These are phyloP conservation scores for Petromus typicus DNA, from an alignment of 2,113 vertebrate species.

Conservation along the genomic window DNA sequence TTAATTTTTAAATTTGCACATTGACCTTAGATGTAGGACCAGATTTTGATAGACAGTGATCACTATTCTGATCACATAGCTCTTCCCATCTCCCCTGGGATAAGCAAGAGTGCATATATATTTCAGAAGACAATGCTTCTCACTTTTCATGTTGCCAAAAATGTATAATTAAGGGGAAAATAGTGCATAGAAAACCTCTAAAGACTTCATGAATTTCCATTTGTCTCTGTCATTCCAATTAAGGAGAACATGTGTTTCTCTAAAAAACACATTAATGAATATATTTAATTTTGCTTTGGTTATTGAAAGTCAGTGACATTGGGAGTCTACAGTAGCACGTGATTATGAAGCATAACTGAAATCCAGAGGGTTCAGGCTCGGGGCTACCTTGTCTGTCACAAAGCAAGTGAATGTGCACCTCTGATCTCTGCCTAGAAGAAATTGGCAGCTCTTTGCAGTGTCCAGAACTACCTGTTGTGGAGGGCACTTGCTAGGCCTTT, in stretches of 20 bases:
- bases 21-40: conserved; percentile 50
- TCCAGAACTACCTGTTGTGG: background rate
- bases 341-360: background rate
- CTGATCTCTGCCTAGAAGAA: background rate
- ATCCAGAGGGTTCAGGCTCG: background rate
- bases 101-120: background rate
- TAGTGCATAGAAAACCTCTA: background rate
- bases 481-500: background rate
- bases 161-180: background rate
- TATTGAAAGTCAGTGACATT: background rate
- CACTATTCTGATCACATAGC: background rate
- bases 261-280: background rate
- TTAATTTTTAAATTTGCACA: conserved; percentile 71
- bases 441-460: background rate
- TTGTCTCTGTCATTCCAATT: background rate
- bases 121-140: background rate
- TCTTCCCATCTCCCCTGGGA: background rate
- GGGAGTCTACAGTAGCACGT: background rate
- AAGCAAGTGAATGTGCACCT: background rate
- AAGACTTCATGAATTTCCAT: conserved; percentile 30
- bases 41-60: background rate
- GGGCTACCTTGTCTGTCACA: background rate
- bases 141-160: background rate
- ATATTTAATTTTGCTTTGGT: background rate
- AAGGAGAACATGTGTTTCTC: background rate